phyloP scores from a whole-genome alignment of 2,888 invertebrate species.

The Leptinotarsa tumamoca region DNA sequence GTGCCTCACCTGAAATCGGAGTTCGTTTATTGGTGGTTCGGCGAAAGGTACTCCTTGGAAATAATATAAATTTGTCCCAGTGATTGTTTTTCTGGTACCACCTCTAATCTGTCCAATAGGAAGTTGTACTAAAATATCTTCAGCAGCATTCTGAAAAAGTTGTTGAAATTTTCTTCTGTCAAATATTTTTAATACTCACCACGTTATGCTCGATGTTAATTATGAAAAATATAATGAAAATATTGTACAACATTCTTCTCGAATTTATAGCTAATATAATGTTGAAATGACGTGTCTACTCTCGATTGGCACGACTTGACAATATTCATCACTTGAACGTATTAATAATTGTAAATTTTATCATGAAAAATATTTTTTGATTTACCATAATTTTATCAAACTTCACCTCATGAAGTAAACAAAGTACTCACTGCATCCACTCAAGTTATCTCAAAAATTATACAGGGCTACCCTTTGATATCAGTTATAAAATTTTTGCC shows the following conservation, averaged over 20 bases:
- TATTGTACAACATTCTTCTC: not conserved
- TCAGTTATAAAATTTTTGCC: no score
- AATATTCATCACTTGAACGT: not conserved
- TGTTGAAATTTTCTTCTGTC: not conserved
- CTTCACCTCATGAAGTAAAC: not conserved
- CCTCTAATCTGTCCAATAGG: constrained; percentile 47
- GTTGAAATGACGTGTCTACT: not conserved
- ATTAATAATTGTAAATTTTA: not conserved
- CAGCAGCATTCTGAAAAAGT: constrained; percentile 20
- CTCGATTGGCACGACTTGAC: not conserved
- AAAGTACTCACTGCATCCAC: not conserved
- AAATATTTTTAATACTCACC: not conserved
- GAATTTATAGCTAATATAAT: no score
- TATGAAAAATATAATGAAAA: not conserved
- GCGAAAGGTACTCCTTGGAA: constrained; percentile 53
- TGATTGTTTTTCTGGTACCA: constrained; percentile 38
- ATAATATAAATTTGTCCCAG: constrained; percentile 40
- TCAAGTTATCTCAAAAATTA: not conserved
- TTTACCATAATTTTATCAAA: not conserved
- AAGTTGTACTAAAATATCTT: constrained; percentile 38
- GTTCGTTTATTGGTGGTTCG: constrained; percentile 48
- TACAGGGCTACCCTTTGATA: no score
- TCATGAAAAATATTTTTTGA: not conserved
- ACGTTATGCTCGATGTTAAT: not conserved
- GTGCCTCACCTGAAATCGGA: constrained; percentile 50